Percentiles rank a stretch among this genome's conserved stretches.
Evolutionary conservation across 2,113 vertebrate genomes (phyloP).

Genomic region (Astatoreochromis straeleni): DNA sequence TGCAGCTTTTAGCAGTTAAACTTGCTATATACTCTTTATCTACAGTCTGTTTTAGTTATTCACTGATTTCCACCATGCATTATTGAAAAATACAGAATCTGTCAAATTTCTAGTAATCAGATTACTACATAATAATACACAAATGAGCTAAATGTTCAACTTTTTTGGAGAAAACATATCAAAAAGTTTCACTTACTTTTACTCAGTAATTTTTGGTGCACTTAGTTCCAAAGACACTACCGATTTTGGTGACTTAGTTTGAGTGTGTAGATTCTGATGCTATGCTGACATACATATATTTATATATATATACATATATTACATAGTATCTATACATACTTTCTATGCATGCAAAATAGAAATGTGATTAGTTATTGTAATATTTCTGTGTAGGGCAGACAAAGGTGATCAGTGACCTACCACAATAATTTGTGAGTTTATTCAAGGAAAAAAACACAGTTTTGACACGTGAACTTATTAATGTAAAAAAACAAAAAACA

Average conservation of each 20-base stretch:
- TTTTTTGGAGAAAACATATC: neutral
- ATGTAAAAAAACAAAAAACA: neutral
- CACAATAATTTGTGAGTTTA: neutral
- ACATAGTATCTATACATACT: neutral
- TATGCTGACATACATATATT: neutral
- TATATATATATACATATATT: neutral
- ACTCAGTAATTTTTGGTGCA: neutral
- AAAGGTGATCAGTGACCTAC: neutral
- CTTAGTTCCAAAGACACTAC: neutral
- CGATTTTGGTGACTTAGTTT: neutral
- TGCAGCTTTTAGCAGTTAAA: neutral
- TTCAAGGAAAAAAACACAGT: neutral
- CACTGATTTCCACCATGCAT: fast-evolving
- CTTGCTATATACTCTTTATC: neutral
- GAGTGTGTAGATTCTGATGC: neutral
- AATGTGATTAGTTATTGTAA: neutral
- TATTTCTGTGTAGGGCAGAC: neutral
- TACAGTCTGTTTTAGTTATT: neutral
- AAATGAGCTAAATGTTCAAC: neutral
- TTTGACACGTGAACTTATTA: neutral
- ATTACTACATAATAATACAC: neutral
- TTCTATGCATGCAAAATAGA: conserved; percentile 30
- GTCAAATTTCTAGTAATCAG: neutral
- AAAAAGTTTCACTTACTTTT: neutral
- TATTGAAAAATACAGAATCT: neutral